These are phyloP conservation scores for Amphipyra berbera DNA, from an alignment of 2,888 invertebrate species.

Conservation along the genomic window DNA sequence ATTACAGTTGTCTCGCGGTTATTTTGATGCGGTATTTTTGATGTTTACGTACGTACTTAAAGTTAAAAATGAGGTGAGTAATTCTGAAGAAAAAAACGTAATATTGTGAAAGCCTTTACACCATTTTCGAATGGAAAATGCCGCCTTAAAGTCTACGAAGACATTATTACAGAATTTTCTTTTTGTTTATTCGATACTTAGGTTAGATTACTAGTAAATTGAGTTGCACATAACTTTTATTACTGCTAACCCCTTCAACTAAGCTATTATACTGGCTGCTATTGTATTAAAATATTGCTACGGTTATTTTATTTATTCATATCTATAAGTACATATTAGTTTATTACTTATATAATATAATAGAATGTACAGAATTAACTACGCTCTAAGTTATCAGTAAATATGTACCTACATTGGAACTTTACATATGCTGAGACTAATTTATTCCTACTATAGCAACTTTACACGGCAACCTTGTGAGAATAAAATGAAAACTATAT, in stretches of 20 bases:
- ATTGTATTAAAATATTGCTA: too few species aligned
- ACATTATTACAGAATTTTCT: constrained; percentile 1
- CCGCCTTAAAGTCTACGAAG: neutral
- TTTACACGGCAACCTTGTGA: constrained; percentile 35
- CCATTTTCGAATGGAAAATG: too few species aligned
- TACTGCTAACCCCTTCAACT: too few species aligned
- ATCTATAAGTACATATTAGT: too few species aligned
- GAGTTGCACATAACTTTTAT: neutral
- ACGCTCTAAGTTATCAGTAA: constrained; percentile 12
- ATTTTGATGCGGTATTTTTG: constrained; percentile 56
- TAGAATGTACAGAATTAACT: neutral
- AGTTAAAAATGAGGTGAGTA: constrained; percentile 32
- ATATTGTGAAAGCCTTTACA: too few species aligned
- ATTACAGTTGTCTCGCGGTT: constrained; percentile 65
- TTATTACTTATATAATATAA: too few species aligned
- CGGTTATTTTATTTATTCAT: too few species aligned
- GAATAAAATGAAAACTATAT: constrained; percentile 27
- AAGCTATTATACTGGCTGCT: too few species aligned
- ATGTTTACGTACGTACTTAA: constrained; percentile 36
- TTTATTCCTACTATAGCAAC: constrained; percentile 40
- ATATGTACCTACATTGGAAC: constrained; percentile 26
- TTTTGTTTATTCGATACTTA: neutral
- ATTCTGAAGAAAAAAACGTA: constrained; percentile 23
- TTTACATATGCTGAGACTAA: constrained; percentile 37
- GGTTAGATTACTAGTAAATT: neutral